Evolutionary conservation across 1,140 invertebrate species (phyloP).

Genomic region (Zaprionus ornatus): DNA sequence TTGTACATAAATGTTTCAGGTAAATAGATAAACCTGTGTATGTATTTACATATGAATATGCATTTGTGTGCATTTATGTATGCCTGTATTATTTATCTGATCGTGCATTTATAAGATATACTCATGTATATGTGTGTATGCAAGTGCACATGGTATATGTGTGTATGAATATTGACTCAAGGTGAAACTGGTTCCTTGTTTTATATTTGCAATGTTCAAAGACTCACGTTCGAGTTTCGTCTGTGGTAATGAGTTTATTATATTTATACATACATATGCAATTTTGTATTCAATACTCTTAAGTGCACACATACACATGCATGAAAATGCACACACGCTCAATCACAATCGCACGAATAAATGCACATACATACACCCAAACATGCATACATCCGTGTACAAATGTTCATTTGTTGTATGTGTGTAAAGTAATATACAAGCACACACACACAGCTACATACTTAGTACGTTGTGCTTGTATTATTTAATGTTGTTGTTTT

Average conservation of each 20-base stretch:
- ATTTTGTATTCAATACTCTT: slow-evolving; percentile 14
- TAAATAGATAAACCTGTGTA: not conserved
- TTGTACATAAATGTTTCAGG: not conserved
- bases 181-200: slow-evolving; percentile 81
- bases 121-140: slow-evolving; percentile 7
- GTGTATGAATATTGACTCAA: slow-evolving; percentile 67
- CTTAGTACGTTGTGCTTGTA: slow-evolving; percentile 10
- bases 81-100: not conserved
- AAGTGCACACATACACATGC: not conserved
- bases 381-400: not conserved
- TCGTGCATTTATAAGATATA: slow-evolving; percentile 1
- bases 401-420: not conserved
- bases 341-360: slow-evolving; percentile 1
- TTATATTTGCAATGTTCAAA: slow-evolving; percentile 78
- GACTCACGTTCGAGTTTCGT: slow-evolving; percentile 77
- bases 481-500: slow-evolving; percentile 12
- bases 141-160: slow-evolving; percentile 14
- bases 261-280: slow-evolving; percentile 31
- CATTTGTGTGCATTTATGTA: slow-evolving; percentile 11
- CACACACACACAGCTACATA: not conserved
- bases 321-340: not conserved
- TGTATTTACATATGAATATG: not conserved
- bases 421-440: not conserved
- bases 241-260: slow-evolving; percentile 72
- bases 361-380: not conserved